Conservation (phyloP, 1,140 invertebrate species). For the Vanessa atalanta region DNA sequence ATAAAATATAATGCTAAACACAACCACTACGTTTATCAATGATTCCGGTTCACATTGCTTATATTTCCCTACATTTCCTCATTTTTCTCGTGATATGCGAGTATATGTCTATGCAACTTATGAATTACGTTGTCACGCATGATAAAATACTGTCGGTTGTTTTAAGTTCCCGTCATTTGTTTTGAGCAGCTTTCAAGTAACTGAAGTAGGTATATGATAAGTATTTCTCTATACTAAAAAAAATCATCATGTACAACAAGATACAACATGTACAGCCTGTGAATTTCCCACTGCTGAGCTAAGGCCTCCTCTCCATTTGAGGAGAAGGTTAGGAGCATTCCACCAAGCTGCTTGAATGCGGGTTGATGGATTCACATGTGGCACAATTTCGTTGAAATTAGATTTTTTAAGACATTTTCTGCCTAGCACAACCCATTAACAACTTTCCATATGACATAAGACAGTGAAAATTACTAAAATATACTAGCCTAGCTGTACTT, state of each 20-base stretch:
- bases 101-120: constrained; percentile 1
- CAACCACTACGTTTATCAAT: background rate
- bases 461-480: too few relatives aligned
- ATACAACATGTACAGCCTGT: too few relatives aligned
- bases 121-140: constrained; percentile 13
- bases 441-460: too few relatives aligned
- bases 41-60: constrained; percentile 1
- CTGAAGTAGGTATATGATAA: background rate
- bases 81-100: background rate
- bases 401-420: too few relatives aligned
- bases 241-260: background rate
- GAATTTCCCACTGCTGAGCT: too few relatives aligned
- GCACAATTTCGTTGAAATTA: too few relatives aligned
- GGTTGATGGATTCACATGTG: too few relatives aligned
- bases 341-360: too few relatives aligned
- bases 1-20: background rate
- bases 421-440: too few relatives aligned
- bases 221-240: background rate
- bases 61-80: background rate
- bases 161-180: constrained; percentile 7
- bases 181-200: background rate
- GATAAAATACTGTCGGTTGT: background rate
- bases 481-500: too few relatives aligned
- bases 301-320: too few relatives aligned
- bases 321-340: too few relatives aligned